Conservation (phyloP, 1,140 invertebrate species). For the Heliconius congener region DNA sequence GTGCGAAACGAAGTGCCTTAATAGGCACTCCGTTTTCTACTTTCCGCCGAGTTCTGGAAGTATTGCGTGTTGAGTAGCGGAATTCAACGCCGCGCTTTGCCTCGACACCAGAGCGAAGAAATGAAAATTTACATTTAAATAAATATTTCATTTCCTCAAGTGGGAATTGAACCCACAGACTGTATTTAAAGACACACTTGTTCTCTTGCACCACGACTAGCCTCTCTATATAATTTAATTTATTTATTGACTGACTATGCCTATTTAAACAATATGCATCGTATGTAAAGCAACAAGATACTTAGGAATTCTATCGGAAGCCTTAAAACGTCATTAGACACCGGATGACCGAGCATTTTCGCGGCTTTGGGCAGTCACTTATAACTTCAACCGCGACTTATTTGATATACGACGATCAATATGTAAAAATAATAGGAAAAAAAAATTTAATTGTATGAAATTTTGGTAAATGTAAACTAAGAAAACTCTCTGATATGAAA, state of each 20-base stretch:
- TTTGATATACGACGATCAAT: neutral
- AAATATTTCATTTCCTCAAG: no score
- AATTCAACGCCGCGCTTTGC: neutral
- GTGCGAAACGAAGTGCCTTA: no score
- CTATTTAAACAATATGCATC: neutral
- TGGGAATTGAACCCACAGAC: no score
- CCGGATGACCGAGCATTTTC: conserved; percentile 2
- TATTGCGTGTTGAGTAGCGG: neutral
- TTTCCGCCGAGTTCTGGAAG: neutral
- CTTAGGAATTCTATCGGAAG: neutral
- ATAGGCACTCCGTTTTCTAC: no score
- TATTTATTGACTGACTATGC: neutral
- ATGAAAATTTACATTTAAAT: no score
- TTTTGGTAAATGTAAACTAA: no score
- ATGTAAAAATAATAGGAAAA: neutral
- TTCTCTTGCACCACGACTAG: no score
- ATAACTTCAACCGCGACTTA: neutral
- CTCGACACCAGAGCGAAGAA: no score
- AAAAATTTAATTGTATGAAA: no score
- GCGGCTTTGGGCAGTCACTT: neutral
- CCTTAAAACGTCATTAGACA: conserved; percentile 12
- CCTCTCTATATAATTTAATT: neutral
- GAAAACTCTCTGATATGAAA: no score
- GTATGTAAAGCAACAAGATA: neutral
- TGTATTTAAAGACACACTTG: no score